Conservation (phyloP, 2,113 vertebrate genomes). For the Mesembrinibis cayennensis region DNA sequence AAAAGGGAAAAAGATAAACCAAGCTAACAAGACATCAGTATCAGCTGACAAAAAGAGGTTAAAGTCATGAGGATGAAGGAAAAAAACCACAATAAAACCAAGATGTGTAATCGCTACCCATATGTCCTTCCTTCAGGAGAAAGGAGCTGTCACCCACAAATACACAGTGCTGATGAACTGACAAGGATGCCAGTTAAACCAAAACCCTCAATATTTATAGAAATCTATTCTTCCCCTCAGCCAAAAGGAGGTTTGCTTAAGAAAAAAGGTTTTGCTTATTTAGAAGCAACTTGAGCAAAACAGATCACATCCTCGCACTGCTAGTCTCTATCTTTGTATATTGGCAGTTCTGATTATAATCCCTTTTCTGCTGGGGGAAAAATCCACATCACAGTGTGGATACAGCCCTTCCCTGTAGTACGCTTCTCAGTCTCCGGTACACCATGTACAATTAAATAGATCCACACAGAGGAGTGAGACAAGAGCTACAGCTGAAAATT, state of each 20-base stretch:
- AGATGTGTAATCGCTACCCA: background rate
- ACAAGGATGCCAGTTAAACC: background rate
- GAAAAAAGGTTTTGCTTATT: background rate
- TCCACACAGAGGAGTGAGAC: background rate
- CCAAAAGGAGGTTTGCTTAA: background rate
- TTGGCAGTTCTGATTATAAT: background rate
- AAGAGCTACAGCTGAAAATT: background rate
- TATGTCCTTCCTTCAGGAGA: background rate
- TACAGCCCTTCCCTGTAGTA: background rate
- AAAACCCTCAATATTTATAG: background rate
- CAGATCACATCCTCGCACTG: background rate
- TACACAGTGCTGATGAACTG: background rate
- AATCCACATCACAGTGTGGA: background rate
- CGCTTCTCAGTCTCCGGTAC: background rate
- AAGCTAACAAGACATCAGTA: background rate
- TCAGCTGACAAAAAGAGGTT: background rate
- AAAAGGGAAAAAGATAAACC: background rate
- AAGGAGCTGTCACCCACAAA: background rate
- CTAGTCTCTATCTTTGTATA: background rate
- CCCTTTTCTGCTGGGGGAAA: background rate
- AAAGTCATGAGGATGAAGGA: background rate
- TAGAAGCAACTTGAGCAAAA: background rate
- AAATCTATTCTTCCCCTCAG: background rate
- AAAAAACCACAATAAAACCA: background rate
- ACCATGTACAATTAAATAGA: background rate